Percentiles rank a stretch among this genome's conserved stretches.
Evolutionary conservation across 2,888 invertebrate genomes (phyloP).

Genomic region (Myopa testacea): DNA sequence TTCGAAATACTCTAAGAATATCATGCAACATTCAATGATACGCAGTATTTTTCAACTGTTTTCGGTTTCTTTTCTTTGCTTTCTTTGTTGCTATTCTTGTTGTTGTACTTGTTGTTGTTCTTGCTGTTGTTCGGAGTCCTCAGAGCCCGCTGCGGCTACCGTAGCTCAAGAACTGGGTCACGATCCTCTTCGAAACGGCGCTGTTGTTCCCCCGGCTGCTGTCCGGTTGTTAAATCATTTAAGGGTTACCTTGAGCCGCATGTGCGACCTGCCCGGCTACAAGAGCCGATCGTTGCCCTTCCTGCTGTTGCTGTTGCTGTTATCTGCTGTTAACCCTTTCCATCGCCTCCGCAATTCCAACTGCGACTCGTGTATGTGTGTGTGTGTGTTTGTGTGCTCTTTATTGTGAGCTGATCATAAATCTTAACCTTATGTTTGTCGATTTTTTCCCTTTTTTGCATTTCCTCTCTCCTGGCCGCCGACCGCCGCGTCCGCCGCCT

Average conservation of each 20-base stretch:
- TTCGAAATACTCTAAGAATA: background rate
- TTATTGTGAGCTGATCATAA: slow-evolving; percentile 57
- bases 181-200: slow-evolving; percentile 9
- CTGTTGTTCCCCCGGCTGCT: background rate
- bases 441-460: background rate
- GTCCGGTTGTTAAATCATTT: background rate
- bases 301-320: background rate
- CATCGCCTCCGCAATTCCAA: slow-evolving; percentile 54
- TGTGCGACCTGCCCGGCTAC: slow-evolving; percentile 8
- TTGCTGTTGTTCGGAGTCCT: too few relatives aligned
- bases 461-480: background rate
- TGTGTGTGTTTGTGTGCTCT: slow-evolving; percentile 47
- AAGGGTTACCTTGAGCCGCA: background rate
- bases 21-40: background rate
- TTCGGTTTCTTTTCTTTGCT: too few relatives aligned
- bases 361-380: slow-evolving; percentile 53
- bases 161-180: slow-evolving; percentile 33
- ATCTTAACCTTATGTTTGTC: slow-evolving; percentile 50
- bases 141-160: background rate
- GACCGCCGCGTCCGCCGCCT: background rate
- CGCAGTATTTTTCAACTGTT: background rate
- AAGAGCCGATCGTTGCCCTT: background rate
- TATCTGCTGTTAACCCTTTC: slow-evolving; percentile 22
- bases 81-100: too few relatives aligned
- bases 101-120: too few relatives aligned